Percentiles rank a stretch among this genome's conserved stretches.
Evolutionary conservation across 2,113 vertebrate genomes (phyloP).

Genomic region (Nematolebias whitei): DNA sequence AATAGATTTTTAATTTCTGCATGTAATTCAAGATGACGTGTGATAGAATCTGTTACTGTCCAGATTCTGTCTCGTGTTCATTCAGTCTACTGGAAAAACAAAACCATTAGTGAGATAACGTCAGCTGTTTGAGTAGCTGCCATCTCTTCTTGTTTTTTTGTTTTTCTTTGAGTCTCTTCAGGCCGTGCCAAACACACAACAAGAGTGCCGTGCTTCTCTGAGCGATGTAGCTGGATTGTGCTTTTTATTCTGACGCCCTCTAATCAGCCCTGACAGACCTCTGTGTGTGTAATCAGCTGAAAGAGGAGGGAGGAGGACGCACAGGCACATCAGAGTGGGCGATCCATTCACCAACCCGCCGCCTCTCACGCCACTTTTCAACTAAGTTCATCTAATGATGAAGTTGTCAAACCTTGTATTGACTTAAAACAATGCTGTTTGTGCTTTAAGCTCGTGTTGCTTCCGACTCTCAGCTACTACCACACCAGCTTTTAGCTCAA

Average conservation of each 20-base stretch:
- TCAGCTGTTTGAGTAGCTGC: constrained; percentile 7
- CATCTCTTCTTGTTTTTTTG: not conserved
- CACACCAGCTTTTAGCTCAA: too few relatives aligned
- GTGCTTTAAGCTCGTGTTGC: too few relatives aligned
- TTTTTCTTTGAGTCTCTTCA: constrained; percentile 15
- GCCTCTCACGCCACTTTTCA: too few relatives aligned
- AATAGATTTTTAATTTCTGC: too few relatives aligned
- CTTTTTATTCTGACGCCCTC: constrained; percentile 46
- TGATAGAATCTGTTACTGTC: not conserved
- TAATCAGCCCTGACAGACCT: constrained; percentile 66
- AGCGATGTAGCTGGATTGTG: constrained; percentile 47
- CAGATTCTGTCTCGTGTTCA: too few relatives aligned
- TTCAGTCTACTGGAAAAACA: not conserved
- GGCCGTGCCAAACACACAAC: constrained; percentile 29
- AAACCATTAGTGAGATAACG: constrained; percentile 14
- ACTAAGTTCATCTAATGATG: too few relatives aligned
- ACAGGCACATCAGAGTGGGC: constrained; percentile 49
- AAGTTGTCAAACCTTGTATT: too few relatives aligned
- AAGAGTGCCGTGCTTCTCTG: constrained; percentile 23
- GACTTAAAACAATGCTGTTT: too few relatives aligned
- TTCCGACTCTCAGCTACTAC: too few relatives aligned
- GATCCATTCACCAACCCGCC: too few relatives aligned
- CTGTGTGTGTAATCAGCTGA: constrained; percentile 54
- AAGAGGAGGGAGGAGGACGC: constrained; percentile 33
- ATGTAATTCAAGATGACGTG: not conserved